Evolutionary conservation across 2,888 invertebrate species (phyloP).

Genomic region (Alviniconcha strummeri): DNA sequence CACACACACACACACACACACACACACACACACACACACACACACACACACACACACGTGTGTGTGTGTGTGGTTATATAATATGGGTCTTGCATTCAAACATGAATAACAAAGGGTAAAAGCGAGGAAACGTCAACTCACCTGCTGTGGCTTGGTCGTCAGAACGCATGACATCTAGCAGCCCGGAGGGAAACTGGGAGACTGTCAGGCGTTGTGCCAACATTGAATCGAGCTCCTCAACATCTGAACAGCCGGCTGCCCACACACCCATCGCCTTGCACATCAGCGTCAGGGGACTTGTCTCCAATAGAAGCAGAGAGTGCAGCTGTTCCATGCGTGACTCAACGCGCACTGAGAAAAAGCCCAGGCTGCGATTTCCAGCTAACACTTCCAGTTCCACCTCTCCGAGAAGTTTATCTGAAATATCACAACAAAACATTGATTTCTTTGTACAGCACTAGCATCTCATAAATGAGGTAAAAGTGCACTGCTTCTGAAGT

Average conservation of each 20-base stretch:
- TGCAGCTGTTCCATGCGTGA: constrained; percentile 33
- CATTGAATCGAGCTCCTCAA: constrained; percentile 28
- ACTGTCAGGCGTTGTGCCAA: constrained; percentile 34
- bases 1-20: no score
- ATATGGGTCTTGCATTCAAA: no score
- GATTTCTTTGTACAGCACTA: no score
- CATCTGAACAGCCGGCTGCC: neutral
- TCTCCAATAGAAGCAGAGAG: constrained; percentile 27
- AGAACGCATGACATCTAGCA: constrained; percentile 18
- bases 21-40: neutral
- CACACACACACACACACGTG: no score
- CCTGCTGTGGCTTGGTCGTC: constrained; percentile 9
- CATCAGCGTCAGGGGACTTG: constrained; percentile 30
- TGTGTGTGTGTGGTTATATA: no score
- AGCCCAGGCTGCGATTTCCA: constrained; percentile 26
- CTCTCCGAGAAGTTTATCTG: no score
- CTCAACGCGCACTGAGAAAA: constrained; percentile 4
- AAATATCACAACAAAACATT: no score
- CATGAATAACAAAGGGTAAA: no score
- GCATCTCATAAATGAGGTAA: no score
- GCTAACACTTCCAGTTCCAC: no score
- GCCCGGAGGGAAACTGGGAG: constrained; percentile 22
- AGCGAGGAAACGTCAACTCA: neutral
- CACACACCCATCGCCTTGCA: constrained; percentile 30
- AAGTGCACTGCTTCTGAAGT: no score